Percentiles rank a stretch among this genome's conserved stretches.
Evolutionary conservation across 2,888 invertebrate genomes (phyloP).

Genomic region (Lochmaea crataegi): DNA sequence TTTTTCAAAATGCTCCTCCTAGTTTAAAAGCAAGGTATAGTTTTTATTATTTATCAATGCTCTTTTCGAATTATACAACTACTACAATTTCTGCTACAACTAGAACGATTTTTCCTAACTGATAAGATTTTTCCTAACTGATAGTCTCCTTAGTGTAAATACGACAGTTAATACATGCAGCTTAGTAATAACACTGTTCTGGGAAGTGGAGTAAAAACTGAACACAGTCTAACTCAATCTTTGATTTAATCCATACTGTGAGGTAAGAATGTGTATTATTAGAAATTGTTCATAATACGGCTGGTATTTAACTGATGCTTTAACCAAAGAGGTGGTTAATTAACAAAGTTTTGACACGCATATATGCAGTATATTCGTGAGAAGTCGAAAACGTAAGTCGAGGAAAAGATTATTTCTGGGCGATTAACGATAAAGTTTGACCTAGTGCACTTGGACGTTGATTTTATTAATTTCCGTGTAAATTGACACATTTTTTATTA

Average conservation of each 20-base stretch:
- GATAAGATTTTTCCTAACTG: too few relatives aligned
- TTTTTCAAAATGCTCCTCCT: too few relatives aligned
- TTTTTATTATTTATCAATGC: too few relatives aligned
- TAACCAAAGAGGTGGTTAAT: neutral
- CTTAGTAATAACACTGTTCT: neutral
- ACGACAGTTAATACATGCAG: neutral
- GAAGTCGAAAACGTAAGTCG: neutral
- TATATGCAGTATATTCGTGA: conserved; percentile 1
- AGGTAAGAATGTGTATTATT: neutral
- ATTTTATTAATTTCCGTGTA: neutral
- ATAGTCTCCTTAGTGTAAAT: too few relatives aligned
- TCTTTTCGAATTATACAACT: too few relatives aligned
- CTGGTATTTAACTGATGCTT: neutral
- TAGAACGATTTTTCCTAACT: too few relatives aligned
- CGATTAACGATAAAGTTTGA: neutral
- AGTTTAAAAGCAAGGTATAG: too few relatives aligned
- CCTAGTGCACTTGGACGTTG: neutral
- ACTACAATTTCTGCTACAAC: too few relatives aligned
- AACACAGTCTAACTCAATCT: neutral
- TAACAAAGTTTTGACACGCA: conserved; percentile 4
- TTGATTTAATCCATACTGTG: neutral
- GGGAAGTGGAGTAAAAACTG: neutral
- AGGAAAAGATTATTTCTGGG: neutral
- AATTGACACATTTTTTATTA: too few relatives aligned
- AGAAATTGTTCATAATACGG: neutral